A percentile compares a stretch with the other conserved stretches of the same genome.
These are phyloP conservation scores for Himalopsyche japonica DNA, from an alignment of 2,888 invertebrate species.

Conservation along the genomic window DNA sequence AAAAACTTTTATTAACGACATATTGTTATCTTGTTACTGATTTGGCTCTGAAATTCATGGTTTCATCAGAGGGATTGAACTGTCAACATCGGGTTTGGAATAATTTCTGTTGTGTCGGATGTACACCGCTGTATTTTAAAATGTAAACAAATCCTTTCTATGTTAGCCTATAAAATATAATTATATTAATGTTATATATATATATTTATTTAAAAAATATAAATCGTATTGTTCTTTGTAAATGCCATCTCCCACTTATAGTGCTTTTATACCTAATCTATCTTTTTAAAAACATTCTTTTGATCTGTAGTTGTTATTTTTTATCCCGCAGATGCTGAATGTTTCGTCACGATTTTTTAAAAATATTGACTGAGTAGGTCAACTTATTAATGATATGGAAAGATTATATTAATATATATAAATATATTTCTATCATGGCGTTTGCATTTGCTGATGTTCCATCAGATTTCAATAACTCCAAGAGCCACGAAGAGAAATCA, in stretches of 20 bases:
- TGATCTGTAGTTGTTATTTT: too few relatives aligned
- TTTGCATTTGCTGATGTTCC: neutral
- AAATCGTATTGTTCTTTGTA: too few relatives aligned
- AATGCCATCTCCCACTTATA: too few relatives aligned
- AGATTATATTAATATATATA: neutral
- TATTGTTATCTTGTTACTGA: neutral
- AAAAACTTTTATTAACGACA: neutral
- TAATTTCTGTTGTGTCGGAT: slow-evolving; percentile 16
- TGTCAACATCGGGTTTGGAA: neutral
- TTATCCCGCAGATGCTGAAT: too few relatives aligned
- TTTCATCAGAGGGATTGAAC: neutral
- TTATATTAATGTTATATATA: too few relatives aligned
- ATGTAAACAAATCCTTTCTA: neutral
- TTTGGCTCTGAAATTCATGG: neutral
- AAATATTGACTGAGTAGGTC: too few relatives aligned
- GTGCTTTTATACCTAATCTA: too few relatives aligned
- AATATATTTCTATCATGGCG: neutral
- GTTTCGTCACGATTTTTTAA: too few relatives aligned
- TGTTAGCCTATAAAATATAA: neutral
- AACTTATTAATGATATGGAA: neutral
- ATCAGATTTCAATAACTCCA: neutral
- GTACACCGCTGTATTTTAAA: slow-evolving; percentile 7
- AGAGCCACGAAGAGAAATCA: neutral
- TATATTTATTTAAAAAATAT: too few relatives aligned
- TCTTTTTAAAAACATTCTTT: too few relatives aligned